A percentile compares a stretch with the other conserved stretches of the same genome.
These are phyloP conservation scores for Allenopithecus nigroviridis DNA, from an alignment of 2,797 vertebrate species.

Conservation along the genomic window DNA sequence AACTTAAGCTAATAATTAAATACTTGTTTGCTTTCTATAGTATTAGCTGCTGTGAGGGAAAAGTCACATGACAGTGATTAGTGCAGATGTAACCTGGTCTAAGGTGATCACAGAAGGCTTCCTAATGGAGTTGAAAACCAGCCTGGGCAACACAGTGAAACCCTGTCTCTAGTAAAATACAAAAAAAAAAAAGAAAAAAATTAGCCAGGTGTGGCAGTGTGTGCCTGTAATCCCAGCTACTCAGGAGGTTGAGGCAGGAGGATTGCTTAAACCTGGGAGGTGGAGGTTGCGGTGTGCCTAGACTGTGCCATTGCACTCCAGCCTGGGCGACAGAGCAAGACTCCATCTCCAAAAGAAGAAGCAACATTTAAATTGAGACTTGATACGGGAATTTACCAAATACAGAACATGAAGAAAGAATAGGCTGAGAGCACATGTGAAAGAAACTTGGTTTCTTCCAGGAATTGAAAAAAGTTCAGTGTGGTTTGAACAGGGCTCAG, in stretches of 20 bases:
- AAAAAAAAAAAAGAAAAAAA: no score
- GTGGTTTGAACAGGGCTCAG: background rate
- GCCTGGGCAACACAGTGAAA: background rate
- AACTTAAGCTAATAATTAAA: background rate
- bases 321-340: background rate
- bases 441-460: background rate
- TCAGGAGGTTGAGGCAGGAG: background rate
- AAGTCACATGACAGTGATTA: background rate
- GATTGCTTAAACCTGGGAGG: background rate
- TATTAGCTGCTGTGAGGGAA: background rate
- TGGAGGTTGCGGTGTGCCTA: background rate
- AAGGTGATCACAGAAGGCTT: background rate
- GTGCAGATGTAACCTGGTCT: background rate
- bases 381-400: background rate
- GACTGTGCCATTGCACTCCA: background rate
- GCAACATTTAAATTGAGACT: background rate
- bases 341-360: background rate
- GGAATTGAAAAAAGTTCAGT: background rate
- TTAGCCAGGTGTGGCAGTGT: accelerated
- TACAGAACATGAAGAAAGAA: background rate
- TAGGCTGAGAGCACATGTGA: background rate
- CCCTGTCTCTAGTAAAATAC: background rate
- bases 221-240: background rate
- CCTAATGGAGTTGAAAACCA: background rate
- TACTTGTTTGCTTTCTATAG: background rate